Evolutionary conservation across 2,113 vertebrate species (phyloP), one percentile per base, ranked within the genome.

Genomic region (Pomatostomus ruficeps): DNA sequence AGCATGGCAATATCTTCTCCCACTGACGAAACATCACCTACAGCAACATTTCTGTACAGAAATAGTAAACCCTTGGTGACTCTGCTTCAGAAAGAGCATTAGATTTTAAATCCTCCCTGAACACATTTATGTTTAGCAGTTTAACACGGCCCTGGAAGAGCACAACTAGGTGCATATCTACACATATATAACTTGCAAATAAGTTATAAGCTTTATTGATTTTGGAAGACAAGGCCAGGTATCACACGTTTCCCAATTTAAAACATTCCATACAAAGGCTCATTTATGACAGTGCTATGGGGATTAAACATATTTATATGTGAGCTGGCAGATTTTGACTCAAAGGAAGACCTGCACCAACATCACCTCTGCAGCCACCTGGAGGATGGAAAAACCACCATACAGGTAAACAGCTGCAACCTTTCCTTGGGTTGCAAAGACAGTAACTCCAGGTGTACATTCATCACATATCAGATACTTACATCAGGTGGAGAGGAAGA

Each of bases 11-110:
- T 80, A 77, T 48, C 43, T 81, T 89, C 58, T 72, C 40, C 22
- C 33, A 59, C 4, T 85, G 77, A 85, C n/a, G 85, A 94, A 96
- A 86, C 15, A 77, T 62, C 68, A 95, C 54, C 70, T 79, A 57
- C 38, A 85, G 55, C 45, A 85, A 59, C 29, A 38, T 40, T 75
- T 75, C 70, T 84, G 20, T 63, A 51, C 0, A 3, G 38, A 48
- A 92, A 22, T 15, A 75, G 70, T 36, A 94, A 94, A 89, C 35
- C 8, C 42, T 52, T 35, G 16, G 62, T 58, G 46, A 20, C n/a
- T 88, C 6, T 68, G 35, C 49, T 91, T 58, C 18, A 40, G 51
- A 54, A 76, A 57, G 31, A 81, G 12, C 57, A 81, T 59, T 58
- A 66, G 26, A 88, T 23, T 81, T 91, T 43, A 88, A 79, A 88